These are phyloP conservation scores for Temnothorax longispinosus DNA, from an alignment of 1,140 invertebrate genomes.

Conservation along the genomic window DNA sequence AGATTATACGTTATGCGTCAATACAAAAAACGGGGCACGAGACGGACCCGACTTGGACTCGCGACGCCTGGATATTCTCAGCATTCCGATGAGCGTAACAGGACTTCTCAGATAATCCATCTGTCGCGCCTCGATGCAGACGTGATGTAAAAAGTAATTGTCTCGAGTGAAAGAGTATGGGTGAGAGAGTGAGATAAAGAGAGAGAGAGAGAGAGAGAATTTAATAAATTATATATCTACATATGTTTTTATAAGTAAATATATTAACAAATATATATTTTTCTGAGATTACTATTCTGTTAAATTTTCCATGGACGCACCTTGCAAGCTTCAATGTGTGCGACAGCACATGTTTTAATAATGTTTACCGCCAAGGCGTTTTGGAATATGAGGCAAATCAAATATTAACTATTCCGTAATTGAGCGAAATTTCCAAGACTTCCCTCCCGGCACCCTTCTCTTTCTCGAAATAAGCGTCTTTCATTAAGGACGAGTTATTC, in stretches of 20 bases:
- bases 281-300: not conserved
- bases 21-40: slow-evolving; percentile 52
- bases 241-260: not conserved
- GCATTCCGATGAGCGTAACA: slow-evolving; percentile 62
- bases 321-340: not conserved
- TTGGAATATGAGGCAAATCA: not conserved
- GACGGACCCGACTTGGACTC: slow-evolving; percentile 21
- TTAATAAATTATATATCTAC: not conserved
- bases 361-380: not conserved
- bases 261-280: not conserved
- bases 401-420: slow-evolving; percentile 17
- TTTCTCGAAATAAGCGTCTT: slow-evolving; percentile 23
- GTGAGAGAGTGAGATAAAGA: not conserved
- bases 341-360: not conserved
- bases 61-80: slow-evolving; percentile 77
- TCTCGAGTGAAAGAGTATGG: not conserved
- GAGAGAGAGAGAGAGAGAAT: not conserved
- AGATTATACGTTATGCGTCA: slow-evolving; percentile 64
- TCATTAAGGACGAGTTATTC: slow-evolving; percentile 40
- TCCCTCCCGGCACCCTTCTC: not conserved
- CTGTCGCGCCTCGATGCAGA: slow-evolving; percentile 28
- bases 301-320: not conserved
- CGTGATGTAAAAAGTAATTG: slow-evolving; percentile 32
- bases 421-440: not conserved
- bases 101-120: slow-evolving; percentile 48